A percentile compares a stretch with the other conserved stretches of the same genome.
phyloP scores from a whole-genome alignment of 2,113 vertebrate genomes.

The Varanus salvator region DNA sequence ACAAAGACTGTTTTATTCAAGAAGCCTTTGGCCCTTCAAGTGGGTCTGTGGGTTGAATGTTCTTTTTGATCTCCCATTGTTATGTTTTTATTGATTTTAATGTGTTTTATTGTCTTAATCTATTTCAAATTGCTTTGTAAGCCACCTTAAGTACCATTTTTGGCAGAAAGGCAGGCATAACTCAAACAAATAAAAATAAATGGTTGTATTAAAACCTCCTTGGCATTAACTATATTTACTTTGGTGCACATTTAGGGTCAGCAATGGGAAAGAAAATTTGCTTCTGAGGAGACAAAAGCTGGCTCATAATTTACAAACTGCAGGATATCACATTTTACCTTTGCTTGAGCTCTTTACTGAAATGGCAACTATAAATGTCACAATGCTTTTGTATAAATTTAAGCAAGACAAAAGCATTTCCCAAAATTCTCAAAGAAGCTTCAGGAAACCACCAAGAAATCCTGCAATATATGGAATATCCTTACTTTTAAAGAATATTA shows the following conservation, averaged over 20 bases:
- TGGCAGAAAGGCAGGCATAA: too few relatives aligned
- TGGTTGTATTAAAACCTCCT: neutral
- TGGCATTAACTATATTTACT: neutral
- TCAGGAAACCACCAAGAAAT: neutral
- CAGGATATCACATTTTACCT: neutral
- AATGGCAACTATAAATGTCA: neutral
- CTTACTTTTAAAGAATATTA: neutral
- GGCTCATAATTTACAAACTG: neutral
- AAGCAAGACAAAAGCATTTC: neutral
- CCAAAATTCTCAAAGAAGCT: neutral
- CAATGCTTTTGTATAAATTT: neutral
- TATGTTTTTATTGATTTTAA: too few relatives aligned
- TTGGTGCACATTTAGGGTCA: neutral
- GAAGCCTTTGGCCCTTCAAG: too few relatives aligned
- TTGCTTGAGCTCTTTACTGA: neutral
- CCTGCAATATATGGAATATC: neutral
- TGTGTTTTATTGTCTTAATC: too few relatives aligned
- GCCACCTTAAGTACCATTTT: too few relatives aligned
- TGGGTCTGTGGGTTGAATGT: too few relatives aligned
- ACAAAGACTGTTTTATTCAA: too few relatives aligned
- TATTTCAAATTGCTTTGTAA: too few relatives aligned
- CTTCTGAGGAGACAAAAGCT: neutral
- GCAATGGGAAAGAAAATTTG: neutral
- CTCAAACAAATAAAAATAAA: too few relatives aligned
- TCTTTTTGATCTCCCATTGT: too few relatives aligned